A percentile compares a stretch with the other conserved stretches of the same genome.
Evolutionary conservation across 2,888 invertebrate genomes (phyloP).

Genomic region (Drosophila bunnanda): DNA sequence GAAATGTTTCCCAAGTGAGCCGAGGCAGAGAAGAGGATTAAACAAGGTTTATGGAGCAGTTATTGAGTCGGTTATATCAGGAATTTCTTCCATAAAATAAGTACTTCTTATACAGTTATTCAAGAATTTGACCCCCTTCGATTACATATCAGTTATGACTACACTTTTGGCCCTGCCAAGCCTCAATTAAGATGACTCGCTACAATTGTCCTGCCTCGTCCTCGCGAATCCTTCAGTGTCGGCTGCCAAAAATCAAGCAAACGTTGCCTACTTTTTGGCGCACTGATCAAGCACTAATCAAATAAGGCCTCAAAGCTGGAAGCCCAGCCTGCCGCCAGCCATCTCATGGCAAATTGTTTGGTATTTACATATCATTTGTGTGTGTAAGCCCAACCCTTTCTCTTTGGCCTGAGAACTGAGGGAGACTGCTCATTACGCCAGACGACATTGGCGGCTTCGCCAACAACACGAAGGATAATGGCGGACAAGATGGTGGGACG

Average conservation of each 20-base stretch:
- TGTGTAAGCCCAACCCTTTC: constrained; percentile 45
- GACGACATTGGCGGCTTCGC: constrained; percentile 40
- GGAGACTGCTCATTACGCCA: constrained; percentile 69
- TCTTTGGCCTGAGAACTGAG: constrained; percentile 37
- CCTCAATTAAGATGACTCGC: constrained; percentile 31
- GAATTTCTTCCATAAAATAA: not conserved
- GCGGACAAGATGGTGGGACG: constrained; percentile 13
- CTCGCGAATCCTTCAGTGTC: constrained; percentile 11
- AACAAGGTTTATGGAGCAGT: constrained; percentile 5
- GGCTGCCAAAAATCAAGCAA: constrained; percentile 35
- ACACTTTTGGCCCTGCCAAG: constrained; percentile 11
- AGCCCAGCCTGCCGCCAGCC: constrained; percentile 6
- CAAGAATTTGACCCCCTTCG: not conserved
- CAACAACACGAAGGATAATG: constrained; percentile 2
- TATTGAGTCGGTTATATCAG: constrained; percentile 8
- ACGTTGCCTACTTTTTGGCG: constrained; percentile 48
- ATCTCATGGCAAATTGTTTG: constrained; percentile 65
- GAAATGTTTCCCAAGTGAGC: constrained; percentile 9
- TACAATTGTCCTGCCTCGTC: constrained; percentile 7
- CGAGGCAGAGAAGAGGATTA: not conserved
- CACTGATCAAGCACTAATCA: constrained; percentile 70
- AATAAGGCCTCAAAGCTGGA: constrained; percentile 46
- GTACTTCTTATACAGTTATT: not conserved
- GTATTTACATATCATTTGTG: constrained; percentile 75
- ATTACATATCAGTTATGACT: constrained; percentile 23